Percentiles rank a stretch among this genome's conserved stretches.
phyloP scores from a whole-genome alignment of 2,888 invertebrate genomes.

The Drosophila quinaria region DNA sequence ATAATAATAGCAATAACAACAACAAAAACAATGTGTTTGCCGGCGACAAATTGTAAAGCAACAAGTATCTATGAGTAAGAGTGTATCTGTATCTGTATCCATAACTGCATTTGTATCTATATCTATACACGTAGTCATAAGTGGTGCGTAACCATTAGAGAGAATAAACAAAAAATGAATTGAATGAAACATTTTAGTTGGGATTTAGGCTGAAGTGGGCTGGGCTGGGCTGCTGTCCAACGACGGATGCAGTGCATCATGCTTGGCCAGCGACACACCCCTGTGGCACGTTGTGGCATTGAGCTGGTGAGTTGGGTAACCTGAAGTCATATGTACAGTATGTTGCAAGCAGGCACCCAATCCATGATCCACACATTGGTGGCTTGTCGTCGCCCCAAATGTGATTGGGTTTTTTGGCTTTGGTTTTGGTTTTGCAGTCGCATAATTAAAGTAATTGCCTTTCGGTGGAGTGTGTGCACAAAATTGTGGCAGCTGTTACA shows the following conservation, averaged over 20 bases:
- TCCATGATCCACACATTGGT: conserved; percentile 36
- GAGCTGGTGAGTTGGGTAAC: conserved; percentile 68
- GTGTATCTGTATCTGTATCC: conserved; percentile 21
- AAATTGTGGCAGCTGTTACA: conserved; percentile 69
- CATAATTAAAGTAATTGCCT: conserved; percentile 79
- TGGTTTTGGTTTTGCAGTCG: conserved; percentile 49
- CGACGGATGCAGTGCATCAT: conserved; percentile 75
- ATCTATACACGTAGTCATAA: conserved; percentile 42
- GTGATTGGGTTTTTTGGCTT: conserved; percentile 62
- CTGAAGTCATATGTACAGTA: conserved; percentile 29
- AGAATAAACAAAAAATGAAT: conserved; percentile 1
- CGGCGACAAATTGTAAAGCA: conserved; percentile 65
- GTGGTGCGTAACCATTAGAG: conserved; percentile 48
- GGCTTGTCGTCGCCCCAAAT: conserved; percentile 40
- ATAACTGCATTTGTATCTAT: conserved; percentile 25
- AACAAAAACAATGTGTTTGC: conserved; percentile 21
- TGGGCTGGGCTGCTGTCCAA: conserved; percentile 39
- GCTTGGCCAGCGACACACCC: conserved; percentile 63
- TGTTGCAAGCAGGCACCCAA: conserved; percentile 28
- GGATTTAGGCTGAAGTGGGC: conserved; percentile 25
- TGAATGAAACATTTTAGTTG: conserved; percentile 35
- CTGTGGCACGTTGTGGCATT: conserved; percentile 59
- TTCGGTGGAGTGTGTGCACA: conserved; percentile 57
- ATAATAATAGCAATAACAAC: conserved; percentile 18
- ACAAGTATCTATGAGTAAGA: conserved; percentile 37